Evolutionary conservation across 2,797 vertebrate species (phyloP).

Genomic region (Clarias laeviceps): DNA sequence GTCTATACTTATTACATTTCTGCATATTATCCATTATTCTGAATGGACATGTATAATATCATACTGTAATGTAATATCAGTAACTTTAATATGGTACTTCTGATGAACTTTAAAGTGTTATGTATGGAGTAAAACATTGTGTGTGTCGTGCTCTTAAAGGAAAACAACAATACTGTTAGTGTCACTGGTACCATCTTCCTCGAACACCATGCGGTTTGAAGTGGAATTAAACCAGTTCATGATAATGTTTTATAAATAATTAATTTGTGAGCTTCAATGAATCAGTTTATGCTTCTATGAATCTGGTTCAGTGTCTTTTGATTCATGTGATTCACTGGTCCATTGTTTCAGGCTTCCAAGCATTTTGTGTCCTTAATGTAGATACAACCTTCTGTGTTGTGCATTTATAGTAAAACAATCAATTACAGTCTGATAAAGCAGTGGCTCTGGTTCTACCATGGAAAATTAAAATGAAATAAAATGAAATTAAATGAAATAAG

Average conservation of each 20-base stretch:
- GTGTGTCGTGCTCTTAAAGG: not conserved
- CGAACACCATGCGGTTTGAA: not conserved
- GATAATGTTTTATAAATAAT: not conserved
- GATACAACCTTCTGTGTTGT: not conserved
- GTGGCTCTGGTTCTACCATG: not conserved
- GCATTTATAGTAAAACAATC: not conserved
- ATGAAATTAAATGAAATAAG: no score
- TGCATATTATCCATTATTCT: not conserved
- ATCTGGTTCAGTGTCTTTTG: not conserved
- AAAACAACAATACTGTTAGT: not conserved
- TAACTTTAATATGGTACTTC: not conserved
- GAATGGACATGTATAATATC: not conserved
- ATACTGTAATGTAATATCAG: not conserved
- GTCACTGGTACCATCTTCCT: not conserved
- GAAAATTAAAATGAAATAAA: no score
- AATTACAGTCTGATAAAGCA: not conserved
- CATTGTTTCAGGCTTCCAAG: not conserved
- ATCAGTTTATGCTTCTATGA: not conserved
- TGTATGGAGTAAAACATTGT: not conserved
- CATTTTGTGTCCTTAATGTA: not conserved
- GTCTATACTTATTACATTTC: conserved; percentile 20
- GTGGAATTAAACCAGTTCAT: not conserved
- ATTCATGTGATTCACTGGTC: not conserved
- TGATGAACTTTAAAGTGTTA: not conserved
- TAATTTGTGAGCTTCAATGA: not conserved